phyloP scores from a whole-genome alignment of 1,140 invertebrate genomes.

The Sycophila sp. region DNA sequence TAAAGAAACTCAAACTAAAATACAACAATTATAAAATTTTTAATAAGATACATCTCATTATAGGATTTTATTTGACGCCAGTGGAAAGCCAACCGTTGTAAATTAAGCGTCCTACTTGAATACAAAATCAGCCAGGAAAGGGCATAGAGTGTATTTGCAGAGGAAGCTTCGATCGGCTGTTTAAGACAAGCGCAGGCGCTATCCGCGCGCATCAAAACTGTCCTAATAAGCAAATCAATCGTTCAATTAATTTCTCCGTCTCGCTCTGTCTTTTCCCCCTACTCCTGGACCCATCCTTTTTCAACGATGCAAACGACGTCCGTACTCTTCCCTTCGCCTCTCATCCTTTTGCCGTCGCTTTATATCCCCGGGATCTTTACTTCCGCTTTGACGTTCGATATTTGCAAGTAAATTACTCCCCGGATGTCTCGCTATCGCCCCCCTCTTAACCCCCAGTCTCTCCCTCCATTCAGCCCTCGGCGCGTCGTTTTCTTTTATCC shows the following conservation, averaged over 20 bases:
- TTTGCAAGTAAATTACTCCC: conserved; percentile 37
- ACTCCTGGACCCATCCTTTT: neutral
- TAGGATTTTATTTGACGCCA: too few relatives aligned
- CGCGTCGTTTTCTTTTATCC: neutral
- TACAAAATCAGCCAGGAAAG: too few relatives aligned
- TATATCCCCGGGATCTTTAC: conserved; percentile 19
- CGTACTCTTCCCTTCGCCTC: neutral
- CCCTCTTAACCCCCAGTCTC: too few relatives aligned
- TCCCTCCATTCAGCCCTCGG: too few relatives aligned
- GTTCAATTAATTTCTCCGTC: conserved; percentile 21
- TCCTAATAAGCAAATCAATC: conserved; percentile 8
- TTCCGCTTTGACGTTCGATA: conserved; percentile 24
- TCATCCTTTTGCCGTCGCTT: conserved; percentile 16
- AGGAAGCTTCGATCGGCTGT: neutral
- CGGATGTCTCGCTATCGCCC: too few relatives aligned
- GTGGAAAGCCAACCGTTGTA: too few relatives aligned
- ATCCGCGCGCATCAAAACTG: neutral
- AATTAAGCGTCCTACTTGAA: too few relatives aligned
- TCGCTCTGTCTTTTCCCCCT: neutral
- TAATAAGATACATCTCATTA: too few relatives aligned
- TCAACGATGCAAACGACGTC: conserved; percentile 13
- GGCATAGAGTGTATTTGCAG: too few relatives aligned
- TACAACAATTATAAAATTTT: too few relatives aligned
- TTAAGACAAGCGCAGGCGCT: neutral
- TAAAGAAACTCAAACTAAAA: too few relatives aligned